phyloP scores from a whole-genome alignment of 2,113 vertebrate species.

The Dinomys branickii region DNA sequence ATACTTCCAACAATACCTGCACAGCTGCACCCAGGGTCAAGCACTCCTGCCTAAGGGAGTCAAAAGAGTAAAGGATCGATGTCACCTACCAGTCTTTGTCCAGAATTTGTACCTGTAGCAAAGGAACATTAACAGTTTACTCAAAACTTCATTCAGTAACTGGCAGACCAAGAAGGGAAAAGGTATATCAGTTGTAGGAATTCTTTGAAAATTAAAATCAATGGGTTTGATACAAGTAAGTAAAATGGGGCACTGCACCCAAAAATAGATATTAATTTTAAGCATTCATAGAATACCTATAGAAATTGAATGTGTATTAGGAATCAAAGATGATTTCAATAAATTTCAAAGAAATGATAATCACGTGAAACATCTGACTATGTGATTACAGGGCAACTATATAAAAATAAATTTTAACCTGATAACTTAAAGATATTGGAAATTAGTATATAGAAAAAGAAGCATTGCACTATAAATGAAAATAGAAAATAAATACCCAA shows the following conservation, averaged over 20 bases:
- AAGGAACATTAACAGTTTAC: neutral
- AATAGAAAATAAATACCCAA: neutral
- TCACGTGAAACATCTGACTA: neutral
- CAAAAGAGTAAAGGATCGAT: neutral
- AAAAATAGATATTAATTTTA: conserved; percentile 42
- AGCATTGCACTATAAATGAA: neutral
- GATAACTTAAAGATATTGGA: neutral
- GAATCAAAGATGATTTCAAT: neutral
- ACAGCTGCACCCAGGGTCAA: neutral
- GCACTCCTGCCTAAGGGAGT: neutral
- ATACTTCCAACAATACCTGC: neutral
- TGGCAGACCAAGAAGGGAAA: neutral
- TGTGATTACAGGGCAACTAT: neutral
- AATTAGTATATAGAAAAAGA: neutral
- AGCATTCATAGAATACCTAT: neutral
- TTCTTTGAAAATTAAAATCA: neutral
- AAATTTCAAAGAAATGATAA: neutral
- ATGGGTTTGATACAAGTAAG: neutral
- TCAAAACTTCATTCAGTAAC: neutral
- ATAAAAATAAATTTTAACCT: neutral
- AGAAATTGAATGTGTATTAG: neutral
- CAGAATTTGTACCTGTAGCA: neutral
- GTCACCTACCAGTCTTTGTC: neutral
- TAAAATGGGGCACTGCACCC: neutral
- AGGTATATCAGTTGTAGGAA: neutral